Evolutionary conservation across 2,113 vertebrate genomes (phyloP), one percentile per base, ranked within the genome.

Genomic region (Oenanthe melanoleuca): DNA sequence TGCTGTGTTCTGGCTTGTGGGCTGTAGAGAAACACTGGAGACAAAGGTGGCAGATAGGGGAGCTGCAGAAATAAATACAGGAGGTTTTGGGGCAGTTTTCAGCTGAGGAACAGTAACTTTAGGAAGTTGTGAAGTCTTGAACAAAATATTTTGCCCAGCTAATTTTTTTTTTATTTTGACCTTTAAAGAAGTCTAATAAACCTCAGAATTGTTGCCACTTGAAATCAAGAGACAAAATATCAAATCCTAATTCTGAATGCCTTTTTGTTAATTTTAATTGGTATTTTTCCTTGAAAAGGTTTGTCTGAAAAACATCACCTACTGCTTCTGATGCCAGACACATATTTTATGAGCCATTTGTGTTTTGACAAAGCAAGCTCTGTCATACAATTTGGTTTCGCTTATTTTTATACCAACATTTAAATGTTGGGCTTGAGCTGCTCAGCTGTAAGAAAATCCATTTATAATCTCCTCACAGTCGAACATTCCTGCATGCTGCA

Each of bases 351-450:
- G 86, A 96, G 93, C 93, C 95, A 95, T 92, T 95, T 89, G 86
- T 97, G 96, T 97, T 97, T 97, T 97, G 96, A 97, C 94, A 97
- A 95, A 97, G 91, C 86, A 71, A 79, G 70, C 57, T 97, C 89
- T 95, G 96, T 95, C 96, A 91, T 81, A 56, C 95, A 92, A 87
- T 96, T 96, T 95, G 91, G 89, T 81, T 96, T 89, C 6, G 0
- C 77, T 55, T 93, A 95, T 97, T 97, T 97, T 96, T 93, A 84
- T 94, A 93, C 83, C 89, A 95, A 92, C 95, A 85, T 73, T 96
- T 79, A 84, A 96, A 75, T 92, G 95, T 97, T 97, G 91, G 86
- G 86, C 77, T 96, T 84, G 73, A 94, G 57, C 86, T 92, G 86
- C 89, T 96, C 83, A 91, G 83, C 95, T 97, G 80, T 91, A 96